A percentile compares a stretch with the other conserved stretches of the same genome.
phyloP scores from a whole-genome alignment of 1,140 invertebrate genomes.

The Globodera ellingtonae region DNA sequence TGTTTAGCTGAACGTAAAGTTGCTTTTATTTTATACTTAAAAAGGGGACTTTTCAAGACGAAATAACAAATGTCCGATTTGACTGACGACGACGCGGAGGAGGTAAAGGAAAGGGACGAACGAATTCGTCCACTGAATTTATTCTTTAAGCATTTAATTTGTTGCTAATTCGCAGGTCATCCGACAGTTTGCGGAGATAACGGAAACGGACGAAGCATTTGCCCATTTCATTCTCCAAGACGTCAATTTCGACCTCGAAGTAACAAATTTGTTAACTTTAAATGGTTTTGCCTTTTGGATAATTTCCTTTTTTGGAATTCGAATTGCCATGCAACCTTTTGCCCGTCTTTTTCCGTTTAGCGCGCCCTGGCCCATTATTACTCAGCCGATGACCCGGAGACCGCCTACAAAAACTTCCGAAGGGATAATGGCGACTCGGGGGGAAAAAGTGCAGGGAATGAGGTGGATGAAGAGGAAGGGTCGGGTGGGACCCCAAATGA shows the following conservation, averaged over 20 bases:
- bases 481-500: constrained; percentile 4
- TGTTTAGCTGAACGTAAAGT: neutral
- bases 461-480: constrained; percentile 27
- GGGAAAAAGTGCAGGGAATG: neutral
- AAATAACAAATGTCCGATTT: neutral
- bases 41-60: neutral
- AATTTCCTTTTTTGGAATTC: neutral
- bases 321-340: neutral
- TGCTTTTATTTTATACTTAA: neutral
- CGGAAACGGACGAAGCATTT: constrained; percentile 48
- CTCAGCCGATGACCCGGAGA: neutral
- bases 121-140: neutral
- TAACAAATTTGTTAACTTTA: constrained; percentile 18
- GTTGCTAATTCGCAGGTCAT: constrained; percentile 26
- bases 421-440: neutral
- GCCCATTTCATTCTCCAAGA: constrained; percentile 52
- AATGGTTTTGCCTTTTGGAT: neutral
- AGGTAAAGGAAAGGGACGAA: neutral
- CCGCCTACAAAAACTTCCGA: neutral
- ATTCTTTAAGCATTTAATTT: neutral
- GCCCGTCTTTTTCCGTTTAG: neutral
- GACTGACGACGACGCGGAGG: constrained; percentile 6
- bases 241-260: constrained; percentile 45
- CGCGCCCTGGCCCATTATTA: constrained; percentile 6
- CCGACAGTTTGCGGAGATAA: constrained; percentile 49